Base-by-base conservation (phyloP, 1,140 invertebrate genomes). In the Cyphomyrmex costatus region DNA sequence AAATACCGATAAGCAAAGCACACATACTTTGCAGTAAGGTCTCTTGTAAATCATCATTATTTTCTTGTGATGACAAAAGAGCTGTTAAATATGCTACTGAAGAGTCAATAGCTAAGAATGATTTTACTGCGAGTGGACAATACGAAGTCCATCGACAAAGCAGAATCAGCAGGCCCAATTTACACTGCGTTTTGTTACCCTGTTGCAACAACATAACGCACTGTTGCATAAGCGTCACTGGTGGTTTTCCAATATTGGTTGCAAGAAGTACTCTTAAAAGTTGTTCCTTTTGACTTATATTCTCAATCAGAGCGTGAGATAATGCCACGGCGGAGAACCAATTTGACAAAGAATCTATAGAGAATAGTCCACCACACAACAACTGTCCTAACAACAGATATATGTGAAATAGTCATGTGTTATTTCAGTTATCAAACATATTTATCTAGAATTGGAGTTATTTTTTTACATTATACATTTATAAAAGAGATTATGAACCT, bases 251-350 rank as follows among this genome's bases (percentile, higher is more conserved):
- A 12, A 97, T 96, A 90, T 97, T 97, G 0, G 98, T 98, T 0
- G 98, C 98, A 53, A 99, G 95, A 79, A 99, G 96, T 16, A 99
- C 99, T 85, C 98, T 95, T 3, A 99, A 94, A n/a, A 99, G 94
- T 92, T 99, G 97, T 92, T 99, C 98, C 93, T 99, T 99, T 91
- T 99, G 98, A 6, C 96, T 96, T 3, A 96, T 96, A 93, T 99
- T 99, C 85, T 99, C 98, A 1, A 98, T 96, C n/a, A 99, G 95
- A 0, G 97, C 97, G 92, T 99, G 98, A 90, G 98, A 97, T 19
- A 99, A 95, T 14, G 98, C 98, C 5, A 99, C 97, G 0, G 98
- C 96, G 1, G 98, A 98, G 95, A 99, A 99, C 99, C 99, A 99
- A 94, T 98, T 99, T n/a, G 98, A 99, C n/a, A 99, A 95, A 21